These are phyloP conservation scores for Cheiracanthium punctorium DNA, from an alignment of 2,888 invertebrate species.

Conservation along the genomic window DNA sequence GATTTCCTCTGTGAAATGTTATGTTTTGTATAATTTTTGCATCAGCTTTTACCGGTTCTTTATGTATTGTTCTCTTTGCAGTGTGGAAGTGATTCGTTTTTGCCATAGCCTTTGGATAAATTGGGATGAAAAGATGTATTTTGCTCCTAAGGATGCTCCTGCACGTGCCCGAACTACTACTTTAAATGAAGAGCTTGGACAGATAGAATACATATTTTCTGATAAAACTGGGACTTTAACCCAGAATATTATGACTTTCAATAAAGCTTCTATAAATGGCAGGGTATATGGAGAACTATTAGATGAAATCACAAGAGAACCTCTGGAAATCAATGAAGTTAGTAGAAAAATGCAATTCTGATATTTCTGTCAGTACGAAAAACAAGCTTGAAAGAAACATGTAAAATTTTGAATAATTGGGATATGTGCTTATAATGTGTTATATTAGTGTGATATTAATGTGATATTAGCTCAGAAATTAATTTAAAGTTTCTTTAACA, in stretches of 20 bases:
- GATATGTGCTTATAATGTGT: too few relatives aligned
- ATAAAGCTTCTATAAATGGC: conserved; percentile 97
- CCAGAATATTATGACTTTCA: conserved; percentile 99
- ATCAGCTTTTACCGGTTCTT: too few relatives aligned
- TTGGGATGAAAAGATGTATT: conserved; percentile 99
- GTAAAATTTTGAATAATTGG: too few relatives aligned
- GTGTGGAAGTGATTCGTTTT: conserved; percentile 93
- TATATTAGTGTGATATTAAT: too few relatives aligned
- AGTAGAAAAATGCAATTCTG: conserved; percentile 72
- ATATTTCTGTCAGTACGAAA: too few relatives aligned
- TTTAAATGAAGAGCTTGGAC: conserved; percentile 97
- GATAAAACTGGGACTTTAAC: conserved; percentile 99
- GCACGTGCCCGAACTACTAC: conserved; percentile 98
- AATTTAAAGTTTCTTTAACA: too few relatives aligned
- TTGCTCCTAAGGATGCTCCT: conserved; percentile 90
- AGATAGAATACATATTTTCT: conserved; percentile 99
- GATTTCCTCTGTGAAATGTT: too few relatives aligned
- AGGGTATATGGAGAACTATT: conserved; percentile 93
- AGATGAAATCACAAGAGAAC: conserved; percentile 90
- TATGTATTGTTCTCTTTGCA: conserved; percentile 76
- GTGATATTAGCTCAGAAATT: too few relatives aligned
- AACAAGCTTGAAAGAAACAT: too few relatives aligned
- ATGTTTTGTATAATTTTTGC: too few relatives aligned
- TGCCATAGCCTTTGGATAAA: conserved; percentile 99
- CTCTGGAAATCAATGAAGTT: conserved; percentile 90